phyloP scores from a whole-genome alignment of 2,888 invertebrate genomes.

The Calliphora vomitoria region DNA sequence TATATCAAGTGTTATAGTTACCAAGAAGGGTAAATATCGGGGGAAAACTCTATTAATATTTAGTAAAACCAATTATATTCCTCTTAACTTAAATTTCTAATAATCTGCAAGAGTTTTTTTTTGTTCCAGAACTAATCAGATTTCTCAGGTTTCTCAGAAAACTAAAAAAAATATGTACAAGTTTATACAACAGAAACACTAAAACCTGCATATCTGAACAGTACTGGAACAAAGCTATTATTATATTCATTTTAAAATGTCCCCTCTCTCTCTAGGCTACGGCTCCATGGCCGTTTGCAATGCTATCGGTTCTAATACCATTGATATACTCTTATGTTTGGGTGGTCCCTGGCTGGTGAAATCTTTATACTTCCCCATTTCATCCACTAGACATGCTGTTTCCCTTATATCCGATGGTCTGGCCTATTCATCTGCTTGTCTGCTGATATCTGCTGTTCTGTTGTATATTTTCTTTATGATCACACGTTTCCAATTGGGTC shows the following conservation, averaged over 20 bases:
- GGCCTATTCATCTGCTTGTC: constrained; percentile 69
- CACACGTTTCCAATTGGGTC: constrained; percentile 90
- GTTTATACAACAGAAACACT: no score
- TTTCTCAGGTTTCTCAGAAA: no score
- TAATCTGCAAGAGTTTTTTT: no score
- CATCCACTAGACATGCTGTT: constrained; percentile 53
- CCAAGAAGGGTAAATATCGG: constrained; percentile 86
- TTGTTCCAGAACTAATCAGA: no score
- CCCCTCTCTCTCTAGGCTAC: constrained; percentile 85
- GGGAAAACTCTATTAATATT: no score
- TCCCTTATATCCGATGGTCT: constrained; percentile 57
- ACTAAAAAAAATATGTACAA: no score
- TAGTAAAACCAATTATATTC: no score
- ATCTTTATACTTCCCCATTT: constrained; percentile 87
- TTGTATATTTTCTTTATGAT: constrained; percentile 88
- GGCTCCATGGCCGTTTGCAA: constrained; percentile 89
- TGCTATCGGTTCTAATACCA: constrained; percentile 93
- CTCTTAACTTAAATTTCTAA: no score
- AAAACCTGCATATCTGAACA: no score
- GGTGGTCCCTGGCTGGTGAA: constrained; percentile 92
- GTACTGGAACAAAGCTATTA: no score
- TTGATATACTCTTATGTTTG: constrained; percentile 91
- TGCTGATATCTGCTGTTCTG: constrained; percentile 90
- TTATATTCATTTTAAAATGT: no score
- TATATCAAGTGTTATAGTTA: constrained; percentile 93